phyloP scores from a whole-genome alignment of 2,113 vertebrate genomes.

The Ursus arctos region DNA sequence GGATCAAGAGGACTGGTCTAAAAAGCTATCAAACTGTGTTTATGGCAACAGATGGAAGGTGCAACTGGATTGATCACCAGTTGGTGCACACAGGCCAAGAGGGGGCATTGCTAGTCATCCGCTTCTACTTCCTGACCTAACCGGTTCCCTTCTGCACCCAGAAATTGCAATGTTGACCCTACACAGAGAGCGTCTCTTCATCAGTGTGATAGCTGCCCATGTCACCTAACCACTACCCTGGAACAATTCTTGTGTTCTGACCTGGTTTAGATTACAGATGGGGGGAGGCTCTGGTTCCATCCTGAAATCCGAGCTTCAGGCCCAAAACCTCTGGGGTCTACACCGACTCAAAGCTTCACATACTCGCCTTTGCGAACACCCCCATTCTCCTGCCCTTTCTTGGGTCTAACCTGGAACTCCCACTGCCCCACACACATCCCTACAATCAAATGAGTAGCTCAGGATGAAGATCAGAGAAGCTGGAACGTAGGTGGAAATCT shows the following conservation, averaged over 20 bases:
- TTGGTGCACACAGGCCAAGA: neutral
- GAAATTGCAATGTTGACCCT: neutral
- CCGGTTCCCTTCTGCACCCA: neutral
- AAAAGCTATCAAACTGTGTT: neutral
- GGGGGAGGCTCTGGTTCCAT: neutral
- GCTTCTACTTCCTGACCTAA: neutral
- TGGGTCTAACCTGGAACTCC: neutral
- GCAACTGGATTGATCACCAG: neutral
- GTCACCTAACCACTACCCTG: neutral
- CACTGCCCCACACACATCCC: fast-evolving
- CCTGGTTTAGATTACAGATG: neutral
- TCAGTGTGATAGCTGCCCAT: neutral
- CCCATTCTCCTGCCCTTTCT: neutral
- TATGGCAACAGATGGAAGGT: neutral
- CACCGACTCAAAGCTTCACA: fast-evolving
- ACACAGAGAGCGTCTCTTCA: neutral
- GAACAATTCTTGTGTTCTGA: neutral
- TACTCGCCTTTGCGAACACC: neutral
- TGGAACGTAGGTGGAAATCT: neutral
- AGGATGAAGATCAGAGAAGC: neutral
- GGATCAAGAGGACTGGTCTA: neutral
- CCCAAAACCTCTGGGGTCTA: neutral
- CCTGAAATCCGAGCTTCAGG: neutral
- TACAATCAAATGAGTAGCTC: neutral
- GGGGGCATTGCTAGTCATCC: neutral